phyloP scores from a whole-genome alignment of 2,113 vertebrate species.

The Murina feae region DNA sequence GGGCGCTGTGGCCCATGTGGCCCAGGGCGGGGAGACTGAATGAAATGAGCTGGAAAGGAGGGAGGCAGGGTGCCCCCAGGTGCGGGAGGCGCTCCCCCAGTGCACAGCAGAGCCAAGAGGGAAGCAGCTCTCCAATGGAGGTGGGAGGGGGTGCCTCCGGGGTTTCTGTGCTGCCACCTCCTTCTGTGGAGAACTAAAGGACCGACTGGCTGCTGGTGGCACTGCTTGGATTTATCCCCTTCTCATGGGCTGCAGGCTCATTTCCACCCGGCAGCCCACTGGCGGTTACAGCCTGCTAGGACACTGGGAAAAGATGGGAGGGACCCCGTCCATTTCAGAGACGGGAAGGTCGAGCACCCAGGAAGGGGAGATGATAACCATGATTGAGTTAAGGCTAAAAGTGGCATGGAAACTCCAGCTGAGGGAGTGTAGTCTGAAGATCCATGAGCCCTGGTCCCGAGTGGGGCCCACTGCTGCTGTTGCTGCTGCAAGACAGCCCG shows the following conservation, averaged over 20 bases:
- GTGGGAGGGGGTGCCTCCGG: not conserved
- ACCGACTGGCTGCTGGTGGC: not conserved
- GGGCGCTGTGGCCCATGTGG: not conserved
- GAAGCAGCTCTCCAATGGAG: rapidly evolving
- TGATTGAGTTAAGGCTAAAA: not conserved
- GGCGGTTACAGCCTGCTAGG: not conserved
- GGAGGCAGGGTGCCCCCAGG: rapidly evolving
- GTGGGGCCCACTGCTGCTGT: no score
- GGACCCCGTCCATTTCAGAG: not conserved
- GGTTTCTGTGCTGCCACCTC: not conserved
- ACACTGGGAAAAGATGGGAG: not conserved
- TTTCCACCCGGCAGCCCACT: not conserved
- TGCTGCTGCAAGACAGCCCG: not conserved
- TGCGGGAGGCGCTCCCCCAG: not conserved
- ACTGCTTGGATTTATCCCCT: not conserved
- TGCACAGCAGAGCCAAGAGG: no score
- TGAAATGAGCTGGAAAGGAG: not conserved
- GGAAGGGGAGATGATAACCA: not conserved
- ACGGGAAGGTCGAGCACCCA: not conserved
- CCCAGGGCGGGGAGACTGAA: not conserved
- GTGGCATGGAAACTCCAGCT: not conserved
- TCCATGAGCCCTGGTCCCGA: not conserved
- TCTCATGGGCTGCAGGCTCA: not conserved
- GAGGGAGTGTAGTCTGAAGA: not conserved
- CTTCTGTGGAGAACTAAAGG: not conserved